Evolutionary conservation across 2,797 vertebrate species (phyloP), one percentile per base, ranked within the genome.

Genomic region (Helarctos malayanus): DNA sequence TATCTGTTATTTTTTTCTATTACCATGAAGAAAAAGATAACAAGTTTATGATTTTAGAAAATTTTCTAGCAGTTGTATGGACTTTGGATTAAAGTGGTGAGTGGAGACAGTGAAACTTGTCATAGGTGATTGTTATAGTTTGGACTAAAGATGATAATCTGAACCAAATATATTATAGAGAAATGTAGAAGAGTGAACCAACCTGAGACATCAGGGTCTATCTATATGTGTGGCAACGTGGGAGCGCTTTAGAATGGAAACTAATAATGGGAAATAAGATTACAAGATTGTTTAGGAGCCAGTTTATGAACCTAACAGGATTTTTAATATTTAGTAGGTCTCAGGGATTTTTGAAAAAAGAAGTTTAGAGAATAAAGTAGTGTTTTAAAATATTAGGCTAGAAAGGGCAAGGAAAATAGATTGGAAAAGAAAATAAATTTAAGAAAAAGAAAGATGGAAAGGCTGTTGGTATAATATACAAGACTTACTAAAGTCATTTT

Each of bases 381-480:
- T 95, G 16, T 93, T 73, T 89, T 57, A 89, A 89, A 91, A 90
- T 75, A 79, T 88, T 89, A 54, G 23, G 69, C 38, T 87, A 91
- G 68, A 88, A 89, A 63, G 78, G 9, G 7, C 32, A 63, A 71
- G n/a, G 81, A 80, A 23, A 94, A 92, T 52, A 32, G 49, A 79
- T 80, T 94, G 82, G 11, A 82, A 7, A 95, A 35, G 45, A 86
- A 92, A 90, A 87, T 92, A 92, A 95, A 93, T 79, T 76, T 78
- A 91, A 92, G n/a, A 86, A 92, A 83, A 52, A 49, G 2, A 82
- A 89, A 94, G 21, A 47, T 41, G 19, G 41, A 21, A 87, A 90
- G 32, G 38, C 32, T 96, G 3, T 78, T 92, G n/a, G 7, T 12
- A 56, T 68, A 71, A 91, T n/a, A 76, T 38, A 41, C 19, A 93